These are phyloP conservation scores for Oreochromis tanganicae DNA, from an alignment of 2,113 vertebrate genomes.

Conservation along the genomic window DNA sequence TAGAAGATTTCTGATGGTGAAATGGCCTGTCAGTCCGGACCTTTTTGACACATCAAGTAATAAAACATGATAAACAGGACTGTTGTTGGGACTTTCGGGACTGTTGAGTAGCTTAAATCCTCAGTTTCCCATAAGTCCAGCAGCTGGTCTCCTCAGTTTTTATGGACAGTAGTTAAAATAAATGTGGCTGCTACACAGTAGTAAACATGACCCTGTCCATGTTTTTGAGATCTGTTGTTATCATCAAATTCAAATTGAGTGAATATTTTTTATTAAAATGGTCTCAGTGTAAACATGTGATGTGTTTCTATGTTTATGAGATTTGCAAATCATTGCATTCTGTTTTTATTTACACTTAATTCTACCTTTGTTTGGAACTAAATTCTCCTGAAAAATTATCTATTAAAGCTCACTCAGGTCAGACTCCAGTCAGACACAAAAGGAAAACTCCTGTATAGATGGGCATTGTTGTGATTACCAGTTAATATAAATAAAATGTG, in stretches of 20 bases:
- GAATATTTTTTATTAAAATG: not conserved
- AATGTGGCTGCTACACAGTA: not conserved
- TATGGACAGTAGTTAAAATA: not conserved
- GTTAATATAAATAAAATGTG: not conserved
- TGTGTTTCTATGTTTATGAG: not conserved
- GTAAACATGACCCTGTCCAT: not conserved
- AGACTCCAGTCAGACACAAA: not conserved
- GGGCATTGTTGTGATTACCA: not conserved
- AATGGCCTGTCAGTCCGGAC: not conserved
- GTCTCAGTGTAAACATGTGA: accelerated
- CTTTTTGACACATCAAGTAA: not conserved
- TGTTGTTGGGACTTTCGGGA: not conserved
- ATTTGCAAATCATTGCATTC: not conserved
- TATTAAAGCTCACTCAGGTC: not conserved
- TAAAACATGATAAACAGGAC: not conserved
- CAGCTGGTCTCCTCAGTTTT: not conserved
- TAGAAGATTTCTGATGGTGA: not conserved
- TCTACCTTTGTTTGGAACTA: not conserved
- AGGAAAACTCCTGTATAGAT: not conserved
- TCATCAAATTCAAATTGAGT: not conserved
- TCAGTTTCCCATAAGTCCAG: not conserved
- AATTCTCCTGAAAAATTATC: not conserved
- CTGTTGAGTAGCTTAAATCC: not conserved
- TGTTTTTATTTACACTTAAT: not conserved
- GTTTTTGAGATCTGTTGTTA: not conserved